phyloP scores from a whole-genome alignment of 53 echinoderm and acorn worm genomes.

The Arbacia lixula region DNA sequence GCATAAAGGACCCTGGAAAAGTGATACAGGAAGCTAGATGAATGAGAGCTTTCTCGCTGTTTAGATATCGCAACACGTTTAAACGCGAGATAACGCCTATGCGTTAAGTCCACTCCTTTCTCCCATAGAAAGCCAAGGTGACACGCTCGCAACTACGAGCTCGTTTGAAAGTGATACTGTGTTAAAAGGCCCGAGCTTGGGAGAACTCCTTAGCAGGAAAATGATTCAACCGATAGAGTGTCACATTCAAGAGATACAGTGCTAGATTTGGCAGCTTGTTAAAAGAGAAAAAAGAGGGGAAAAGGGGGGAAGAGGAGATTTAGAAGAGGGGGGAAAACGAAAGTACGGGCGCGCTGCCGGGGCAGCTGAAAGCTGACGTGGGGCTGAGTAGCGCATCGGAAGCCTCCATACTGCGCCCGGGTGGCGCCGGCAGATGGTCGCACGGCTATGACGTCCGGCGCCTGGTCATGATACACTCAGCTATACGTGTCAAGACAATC shows the following conservation, averaged over 20 bases:
- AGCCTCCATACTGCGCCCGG: conserved; percentile 29
- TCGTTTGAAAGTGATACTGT: conserved; percentile 15
- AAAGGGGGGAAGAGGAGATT: neutral
- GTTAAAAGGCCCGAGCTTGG: conserved; percentile 26
- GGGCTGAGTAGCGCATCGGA: conserved; percentile 23
- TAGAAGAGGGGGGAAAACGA: neutral
- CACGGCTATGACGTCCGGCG: conserved; percentile 17
- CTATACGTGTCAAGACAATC: conserved; percentile 36
- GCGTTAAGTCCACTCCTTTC: too few relatives aligned
- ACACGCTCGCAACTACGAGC: conserved; percentile 6
- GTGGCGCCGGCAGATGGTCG: conserved; percentile 43
- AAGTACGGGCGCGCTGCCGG: conserved; percentile 19
- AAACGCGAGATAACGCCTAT: too few relatives aligned
- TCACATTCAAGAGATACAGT: conserved; percentile 38
- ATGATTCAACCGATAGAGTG: conserved; percentile 22
- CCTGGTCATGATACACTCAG: conserved; percentile 9
- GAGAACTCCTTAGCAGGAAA: neutral
- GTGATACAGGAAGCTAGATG: too few relatives aligned
- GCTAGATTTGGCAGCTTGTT: neutral
- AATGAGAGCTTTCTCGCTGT: too few relatives aligned
- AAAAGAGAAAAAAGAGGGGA: neutral
- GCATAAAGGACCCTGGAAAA: too few relatives aligned
- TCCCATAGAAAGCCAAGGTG: neutral
- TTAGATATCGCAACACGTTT: too few relatives aligned
- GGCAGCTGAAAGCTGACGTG: conserved; percentile 32